These are phyloP conservation scores for Montipora capitata DNA, from an alignment of 92 coral and sea anemone genomes.

Conservation along the genomic window DNA sequence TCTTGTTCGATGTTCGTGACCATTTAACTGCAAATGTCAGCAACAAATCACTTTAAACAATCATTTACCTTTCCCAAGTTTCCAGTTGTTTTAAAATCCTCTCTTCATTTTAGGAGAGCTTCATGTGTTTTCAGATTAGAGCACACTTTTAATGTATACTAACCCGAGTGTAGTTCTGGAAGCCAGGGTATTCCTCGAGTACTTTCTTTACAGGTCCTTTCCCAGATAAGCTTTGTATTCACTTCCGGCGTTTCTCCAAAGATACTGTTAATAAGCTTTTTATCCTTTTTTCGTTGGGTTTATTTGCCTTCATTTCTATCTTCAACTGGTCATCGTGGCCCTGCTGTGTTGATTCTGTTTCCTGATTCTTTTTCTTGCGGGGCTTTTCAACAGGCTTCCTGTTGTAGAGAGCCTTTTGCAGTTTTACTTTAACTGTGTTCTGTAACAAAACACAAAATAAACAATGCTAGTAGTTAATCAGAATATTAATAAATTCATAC, in stretches of 20 bases:
- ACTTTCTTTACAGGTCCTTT: constrained; percentile 13
- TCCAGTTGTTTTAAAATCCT: no score
- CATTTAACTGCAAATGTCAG: no score
- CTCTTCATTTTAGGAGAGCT: no score
- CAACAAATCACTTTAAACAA: no score
- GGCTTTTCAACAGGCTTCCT: neutral
- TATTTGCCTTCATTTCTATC: constrained; percentile 7
- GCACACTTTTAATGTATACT: neutral
- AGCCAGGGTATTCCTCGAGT: constrained; percentile 18
- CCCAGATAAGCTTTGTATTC: constrained; percentile 1
- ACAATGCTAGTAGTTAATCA: neutral
- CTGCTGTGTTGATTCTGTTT: constrained; percentile 10
- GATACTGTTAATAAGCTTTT: neutral
- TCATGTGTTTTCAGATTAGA: no score
- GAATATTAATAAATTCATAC: neutral
- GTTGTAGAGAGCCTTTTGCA: neutral
- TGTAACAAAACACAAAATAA: neutral
- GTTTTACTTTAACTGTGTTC: neutral
- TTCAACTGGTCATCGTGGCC: neutral
- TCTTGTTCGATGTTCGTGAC: no score
- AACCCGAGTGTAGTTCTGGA: neutral
- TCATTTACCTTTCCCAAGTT: no score
- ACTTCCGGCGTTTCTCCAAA: neutral
- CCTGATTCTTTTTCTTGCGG: neutral
- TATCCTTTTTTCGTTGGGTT: constrained; percentile 4